These are phyloP conservation scores for Lycia hirtaria DNA, from an alignment of 2,888 invertebrate species.

Conservation along the genomic window DNA sequence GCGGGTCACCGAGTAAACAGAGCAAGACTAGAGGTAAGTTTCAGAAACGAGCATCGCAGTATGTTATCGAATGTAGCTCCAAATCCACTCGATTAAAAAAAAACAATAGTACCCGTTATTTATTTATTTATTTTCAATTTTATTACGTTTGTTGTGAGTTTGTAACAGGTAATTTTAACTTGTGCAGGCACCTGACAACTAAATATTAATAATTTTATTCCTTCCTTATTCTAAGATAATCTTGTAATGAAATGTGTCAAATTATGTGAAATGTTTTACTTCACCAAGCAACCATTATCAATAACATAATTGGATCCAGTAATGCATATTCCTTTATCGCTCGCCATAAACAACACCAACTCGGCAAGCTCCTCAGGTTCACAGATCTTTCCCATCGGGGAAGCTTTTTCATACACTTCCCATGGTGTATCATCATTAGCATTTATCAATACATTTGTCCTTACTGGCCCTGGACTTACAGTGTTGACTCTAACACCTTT, in stretches of 20 bases:
- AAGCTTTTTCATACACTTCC: slow-evolving; percentile 10
- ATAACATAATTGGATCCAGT: slow-evolving; percentile 49
- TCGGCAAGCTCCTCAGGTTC: slow-evolving; percentile 53
- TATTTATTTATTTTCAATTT: too few relatives aligned
- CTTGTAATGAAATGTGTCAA: too few relatives aligned
- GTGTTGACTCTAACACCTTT: slow-evolving; percentile 50
- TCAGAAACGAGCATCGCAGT: neutral
- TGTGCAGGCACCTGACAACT: too few relatives aligned
- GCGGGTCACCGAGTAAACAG: slow-evolving; percentile 92
- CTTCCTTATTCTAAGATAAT: too few relatives aligned
- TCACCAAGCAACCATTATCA: slow-evolving; percentile 67
- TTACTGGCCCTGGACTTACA: slow-evolving; percentile 51
- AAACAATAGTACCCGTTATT: too few relatives aligned
- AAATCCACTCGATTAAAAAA: too few relatives aligned
- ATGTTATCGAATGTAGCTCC: too few relatives aligned
- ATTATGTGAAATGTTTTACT: slow-evolving; percentile 11
- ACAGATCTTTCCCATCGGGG: slow-evolving; percentile 44
- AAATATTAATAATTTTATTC: too few relatives aligned
- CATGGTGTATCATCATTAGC: slow-evolving; percentile 63
- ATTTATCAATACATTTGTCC: slow-evolving; percentile 45
- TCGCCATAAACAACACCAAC: slow-evolving; percentile 49
- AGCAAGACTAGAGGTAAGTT: slow-evolving; percentile 91
- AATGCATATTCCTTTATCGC: slow-evolving; percentile 50
- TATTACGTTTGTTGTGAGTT: too few relatives aligned
- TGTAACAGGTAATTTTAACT: neutral